Evolutionary conservation across 2,113 vertebrate genomes (phyloP), one percentile per base, ranked within the genome.

Genomic region (Oryzias javanicus): DNA sequence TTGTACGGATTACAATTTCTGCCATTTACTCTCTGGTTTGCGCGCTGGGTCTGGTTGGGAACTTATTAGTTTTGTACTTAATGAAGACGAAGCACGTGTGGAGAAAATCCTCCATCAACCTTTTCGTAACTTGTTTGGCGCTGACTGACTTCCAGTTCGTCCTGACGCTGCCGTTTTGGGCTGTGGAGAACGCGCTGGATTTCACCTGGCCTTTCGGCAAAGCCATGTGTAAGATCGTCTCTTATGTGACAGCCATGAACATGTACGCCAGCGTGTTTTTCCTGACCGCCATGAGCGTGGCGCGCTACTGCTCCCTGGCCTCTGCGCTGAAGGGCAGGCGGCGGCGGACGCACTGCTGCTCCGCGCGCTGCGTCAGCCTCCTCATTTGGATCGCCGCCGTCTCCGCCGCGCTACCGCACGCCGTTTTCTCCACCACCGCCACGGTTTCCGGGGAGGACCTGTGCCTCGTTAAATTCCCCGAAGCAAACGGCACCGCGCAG

Each of bases 231-330:
- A 98, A 98, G 88, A 93, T 96, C 0, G 94, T 98, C 4, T 95
- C 94, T 0, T 91, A 93, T 1, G 94, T 97, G 72, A 98, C 96
- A 0, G 94, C 95, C 2, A 94, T 96, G 92, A 98, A 96, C 83
- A 98, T 98, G 97, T 97, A 98, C 8, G 96, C 96, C 69, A 98
- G 97, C 46, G 97, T 99, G n/a, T 99, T 98, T 80, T 98, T 99
- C 74, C 93, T 98, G 44, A 98, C 96, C 0, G 94, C 95, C n/a
- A 98, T 97, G 96, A 98, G 97, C 47, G 92, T 96, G 59, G 93
- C 94, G 49, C 83, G 95, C 19, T 98, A 98, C 75, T 93, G 89
- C 20, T 92, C 94, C 0, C 94, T 98, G 35, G 94, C 95, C 47
- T 97, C 93, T 0, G 95, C 95, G 29, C 86, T 97, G 12, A 93